A percentile compares a stretch with the other conserved stretches of the same genome.
phyloP scores from a whole-genome alignment of 2,888 invertebrate species.

The Troglohyphantes excavatus region DNA sequence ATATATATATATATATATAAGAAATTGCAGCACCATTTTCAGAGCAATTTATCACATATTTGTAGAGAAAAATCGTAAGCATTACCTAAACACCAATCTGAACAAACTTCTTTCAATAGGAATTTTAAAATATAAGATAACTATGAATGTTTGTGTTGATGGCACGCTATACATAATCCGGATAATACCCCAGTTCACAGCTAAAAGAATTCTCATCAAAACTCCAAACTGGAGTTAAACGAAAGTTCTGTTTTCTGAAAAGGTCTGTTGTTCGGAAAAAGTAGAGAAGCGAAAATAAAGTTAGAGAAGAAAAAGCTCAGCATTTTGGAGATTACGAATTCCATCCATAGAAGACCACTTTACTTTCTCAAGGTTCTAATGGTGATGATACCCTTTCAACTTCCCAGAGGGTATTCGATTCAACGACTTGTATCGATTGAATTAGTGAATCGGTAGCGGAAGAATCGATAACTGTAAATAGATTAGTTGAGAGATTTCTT shows the following conservation, averaged over 20 bases:
- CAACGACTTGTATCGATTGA: conserved; percentile 60
- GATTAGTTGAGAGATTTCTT: conserved; percentile 50
- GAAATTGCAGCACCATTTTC: too few relatives aligned
- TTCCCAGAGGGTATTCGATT: conserved; percentile 41
- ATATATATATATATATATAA: too few relatives aligned
- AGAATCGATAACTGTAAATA: conserved; percentile 65
- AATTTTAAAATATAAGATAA: too few relatives aligned
- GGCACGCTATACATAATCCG: neutral
- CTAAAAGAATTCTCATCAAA: conserved; percentile 20
- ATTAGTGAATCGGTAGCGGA: conserved; percentile 48
- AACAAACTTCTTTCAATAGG: too few relatives aligned
- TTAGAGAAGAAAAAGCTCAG: conserved; percentile 47
- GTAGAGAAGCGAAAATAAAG: neutral
- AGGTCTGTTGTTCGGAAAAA: conserved; percentile 32
- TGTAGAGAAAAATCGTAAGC: too few relatives aligned
- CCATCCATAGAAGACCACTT: conserved; percentile 55
- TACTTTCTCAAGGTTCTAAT: conserved; percentile 49
- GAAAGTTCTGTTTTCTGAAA: conserved; percentile 37
- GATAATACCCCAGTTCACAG: neutral
- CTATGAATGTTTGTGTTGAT: neutral
- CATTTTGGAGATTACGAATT: conserved; percentile 66
- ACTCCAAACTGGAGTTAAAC: conserved; percentile 23
- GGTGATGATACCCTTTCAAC: conserved; percentile 68
- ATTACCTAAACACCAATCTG: too few relatives aligned
- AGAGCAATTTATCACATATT: too few relatives aligned